Conservation (phyloP, 2,888 invertebrate species). For the Conomelus anceps region DNA sequence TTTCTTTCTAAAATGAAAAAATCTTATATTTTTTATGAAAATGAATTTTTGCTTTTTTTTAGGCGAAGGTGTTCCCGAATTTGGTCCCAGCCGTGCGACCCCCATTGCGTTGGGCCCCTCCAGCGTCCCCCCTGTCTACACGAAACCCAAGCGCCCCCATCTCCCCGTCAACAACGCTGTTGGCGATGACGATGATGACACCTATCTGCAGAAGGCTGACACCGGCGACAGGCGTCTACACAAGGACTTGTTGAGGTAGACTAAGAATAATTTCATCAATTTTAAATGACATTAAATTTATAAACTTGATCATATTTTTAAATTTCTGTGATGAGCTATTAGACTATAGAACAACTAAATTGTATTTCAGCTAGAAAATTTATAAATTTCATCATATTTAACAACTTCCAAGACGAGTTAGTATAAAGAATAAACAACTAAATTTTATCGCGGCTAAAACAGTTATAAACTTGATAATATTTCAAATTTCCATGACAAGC, state of each 20-base stretch:
- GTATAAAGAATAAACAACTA: no score
- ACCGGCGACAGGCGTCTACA: conserved; percentile 48
- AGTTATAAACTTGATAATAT: no score
- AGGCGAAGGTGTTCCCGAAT: conserved; percentile 25
- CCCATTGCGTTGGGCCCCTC: conserved; percentile 37
- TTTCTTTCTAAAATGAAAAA: not conserved
- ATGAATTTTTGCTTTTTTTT: not conserved
- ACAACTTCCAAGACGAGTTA: no score
- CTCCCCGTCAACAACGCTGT: conserved; percentile 39
- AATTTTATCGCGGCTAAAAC: no score
- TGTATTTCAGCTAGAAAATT: no score
- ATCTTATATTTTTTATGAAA: not conserved
- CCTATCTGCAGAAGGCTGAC: conserved; percentile 65
- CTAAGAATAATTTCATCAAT: not conserved
- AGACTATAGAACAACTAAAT: no score
- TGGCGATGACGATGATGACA: conserved; percentile 64
- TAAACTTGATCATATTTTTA: not conserved
- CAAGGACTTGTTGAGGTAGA: conserved; percentile 35
- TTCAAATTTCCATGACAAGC: no score
- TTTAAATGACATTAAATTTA: not conserved
- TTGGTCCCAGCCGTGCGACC: conserved; percentile 29
- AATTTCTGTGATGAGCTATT: not conserved
- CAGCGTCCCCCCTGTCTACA: conserved; percentile 18
- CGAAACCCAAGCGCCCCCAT: conserved; percentile 25
- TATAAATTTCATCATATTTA: no score